A percentile compares a stretch with the other conserved stretches of the same genome.
phyloP scores from a whole-genome alignment of 2,113 vertebrate genomes.

The Platanista minor region DNA sequence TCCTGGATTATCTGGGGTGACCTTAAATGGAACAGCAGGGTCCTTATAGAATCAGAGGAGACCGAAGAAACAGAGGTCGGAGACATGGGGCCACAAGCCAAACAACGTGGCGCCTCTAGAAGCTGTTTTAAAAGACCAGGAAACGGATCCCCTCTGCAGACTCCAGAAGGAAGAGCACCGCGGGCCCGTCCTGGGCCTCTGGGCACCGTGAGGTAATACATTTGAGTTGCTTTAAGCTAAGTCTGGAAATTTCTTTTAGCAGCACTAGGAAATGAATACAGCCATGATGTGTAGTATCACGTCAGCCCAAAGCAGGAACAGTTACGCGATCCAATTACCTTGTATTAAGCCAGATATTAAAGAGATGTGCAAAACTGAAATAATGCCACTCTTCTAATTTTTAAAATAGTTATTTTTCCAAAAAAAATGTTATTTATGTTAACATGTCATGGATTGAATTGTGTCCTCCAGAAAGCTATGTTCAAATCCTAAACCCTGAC shows the following conservation, averaged over 20 bases:
- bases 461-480: not conserved
- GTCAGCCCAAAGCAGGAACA: not conserved
- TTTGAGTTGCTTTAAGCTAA: not conserved
- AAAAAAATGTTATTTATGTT: not conserved
- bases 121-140: not conserved
- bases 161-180: not conserved
- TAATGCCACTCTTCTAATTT: not conserved
- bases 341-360: not conserved
- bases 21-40: not conserved
- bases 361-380: not conserved
- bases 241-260: not conserved
- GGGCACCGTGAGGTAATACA: rapidly evolving
- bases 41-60: not conserved
- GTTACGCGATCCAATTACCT: rapidly evolving
- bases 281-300: rapidly evolving
- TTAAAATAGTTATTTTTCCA: not conserved
- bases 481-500: not conserved
- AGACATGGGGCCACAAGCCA: too few relatives aligned
- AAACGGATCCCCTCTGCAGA: rapidly evolving
- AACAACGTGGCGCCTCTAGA: rapidly evolving
- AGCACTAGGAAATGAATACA: rapidly evolving
- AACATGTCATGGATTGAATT: too few relatives aligned
- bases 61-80: rapidly evolving
- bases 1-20: too few relatives aligned
- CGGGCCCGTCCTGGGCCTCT: too few relatives aligned